phyloP scores from a whole-genome alignment of 2,797 vertebrate species.

The Argyrosomus regius region DNA sequence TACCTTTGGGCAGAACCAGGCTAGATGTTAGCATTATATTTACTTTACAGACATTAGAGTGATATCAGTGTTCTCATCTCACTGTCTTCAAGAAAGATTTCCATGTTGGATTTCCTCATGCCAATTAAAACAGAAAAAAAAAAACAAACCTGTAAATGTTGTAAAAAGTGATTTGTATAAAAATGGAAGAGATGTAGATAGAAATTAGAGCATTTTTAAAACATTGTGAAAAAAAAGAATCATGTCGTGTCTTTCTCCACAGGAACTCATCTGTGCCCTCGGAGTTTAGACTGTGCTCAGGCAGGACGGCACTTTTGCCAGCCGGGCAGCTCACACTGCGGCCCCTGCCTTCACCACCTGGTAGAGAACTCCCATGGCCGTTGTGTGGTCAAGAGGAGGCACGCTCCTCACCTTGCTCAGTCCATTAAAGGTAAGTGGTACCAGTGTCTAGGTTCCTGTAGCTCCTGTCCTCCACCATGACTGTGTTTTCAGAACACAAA shows the following conservation, averaged over 20 bases:
- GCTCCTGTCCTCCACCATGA: background rate
- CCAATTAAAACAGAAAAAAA: too few relatives aligned
- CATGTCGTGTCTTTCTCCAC: slow-evolving; percentile 10
- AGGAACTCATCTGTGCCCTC: slow-evolving; percentile 84
- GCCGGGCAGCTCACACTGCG: slow-evolving; percentile 83
- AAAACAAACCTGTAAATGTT: too few relatives aligned
- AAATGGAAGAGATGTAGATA: too few relatives aligned
- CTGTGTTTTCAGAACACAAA: background rate
- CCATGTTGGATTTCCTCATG: too few relatives aligned
- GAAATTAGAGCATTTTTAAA: background rate
- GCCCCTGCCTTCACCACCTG: slow-evolving; percentile 88
- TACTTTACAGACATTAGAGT: too few relatives aligned
- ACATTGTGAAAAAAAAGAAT: background rate
- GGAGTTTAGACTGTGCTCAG: slow-evolving; percentile 90
- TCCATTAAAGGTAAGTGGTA: slow-evolving; percentile 45
- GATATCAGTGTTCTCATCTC: too few relatives aligned
- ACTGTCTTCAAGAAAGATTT: too few relatives aligned
- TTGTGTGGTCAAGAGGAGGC: slow-evolving; percentile 82
- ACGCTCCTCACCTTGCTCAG: slow-evolving; percentile 61
- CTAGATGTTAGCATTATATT: background rate
- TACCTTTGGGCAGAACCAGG: background rate
- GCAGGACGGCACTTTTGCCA: slow-evolving; percentile 88
- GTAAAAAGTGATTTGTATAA: too few relatives aligned
- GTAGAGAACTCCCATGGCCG: slow-evolving; percentile 83
- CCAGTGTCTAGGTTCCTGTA: too few relatives aligned